Base-by-base conservation (phyloP, 2,113 vertebrate species). In the Holacanthus passer region DNA sequence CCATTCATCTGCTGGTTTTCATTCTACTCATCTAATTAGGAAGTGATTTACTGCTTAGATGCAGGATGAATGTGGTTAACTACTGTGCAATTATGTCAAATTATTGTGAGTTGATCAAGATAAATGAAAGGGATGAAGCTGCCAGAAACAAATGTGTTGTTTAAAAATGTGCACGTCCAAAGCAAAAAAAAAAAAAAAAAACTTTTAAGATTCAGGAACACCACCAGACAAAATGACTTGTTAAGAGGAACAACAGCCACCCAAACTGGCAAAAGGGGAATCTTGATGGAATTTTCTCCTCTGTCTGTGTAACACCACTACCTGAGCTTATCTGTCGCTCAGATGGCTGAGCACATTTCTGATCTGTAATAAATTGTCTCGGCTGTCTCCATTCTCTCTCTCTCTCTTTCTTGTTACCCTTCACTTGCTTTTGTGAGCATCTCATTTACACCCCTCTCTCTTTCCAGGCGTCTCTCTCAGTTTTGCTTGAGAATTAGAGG, bases 371-470 rank as follows among this genome's bases (percentile, higher is more conserved):
- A 82, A 80, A 89, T 83, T 69, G 52, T 78, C 63, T 80, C 22
- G 47, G 35, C 50, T 73, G 24, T 27, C 37, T 67, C 56, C 47
- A n/a, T 11, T 59, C 14, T 39, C 10, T 63, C 41, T 70, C 63
- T 48, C 43, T 39, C 6, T 55, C 50, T 20, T 56, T 56, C 53
- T 31, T 0, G 11, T 68, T 59, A 31, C 37, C 76, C 24, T 31
- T 69, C 35, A 41, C 32, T 63, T 77, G 45, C 29, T 55, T 81
- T 69, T 77, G 19, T 7, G 64, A 72, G 20, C 37, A 47, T 79
- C 81, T 85, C 59, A 83, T 86, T 83, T 75, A 77, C 60, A 84
- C 77, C 69, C 22, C n/a, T 29, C 62, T 70, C 22, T 62, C 69
- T 66, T 73, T 70, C 56, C 64, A 27, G 19, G 14, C 24, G 1